Evolutionary conservation across 2,888 invertebrate species (phyloP), one percentile per base, ranked within the genome.

Genomic region (Invenusta paracnida): DNA sequence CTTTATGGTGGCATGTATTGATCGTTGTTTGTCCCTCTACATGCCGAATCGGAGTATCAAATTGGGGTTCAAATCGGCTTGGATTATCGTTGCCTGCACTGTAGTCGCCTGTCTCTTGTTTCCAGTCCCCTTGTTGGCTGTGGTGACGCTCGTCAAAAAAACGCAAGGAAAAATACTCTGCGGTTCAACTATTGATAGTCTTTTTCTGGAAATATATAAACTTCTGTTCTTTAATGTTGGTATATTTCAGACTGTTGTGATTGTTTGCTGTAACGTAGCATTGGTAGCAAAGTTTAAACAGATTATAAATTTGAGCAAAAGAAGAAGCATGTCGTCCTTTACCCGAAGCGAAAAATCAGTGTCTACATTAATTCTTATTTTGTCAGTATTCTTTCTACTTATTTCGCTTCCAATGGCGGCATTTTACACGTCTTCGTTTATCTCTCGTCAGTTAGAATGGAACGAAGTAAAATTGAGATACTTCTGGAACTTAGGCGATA

Each of bases 381-480:
- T 86, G 85, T 86, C 85, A 11, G 27, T 29, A 0, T 86, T 86
- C 23, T 30, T 86, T 29, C 29, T 86, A 13, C 25, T 86, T 23
- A 27, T 31, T n/a, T 86, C 86, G 27, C 25, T 86, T 25, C 86
- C 86, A 17, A 86, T 86, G 81, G 29, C 27, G 25, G 29, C 86
- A 5, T 27, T 29, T 13, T 86, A 86, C 67, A 67, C 30, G 25
- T 73, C 66, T 25, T 86, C 86, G 5, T 67, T 86, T 48, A 25
- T 28, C 23, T 25, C 48, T 1, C 67, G 67, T 1, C 11, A 25
- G 17, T 48, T 23, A 25, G 67, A 25, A n/a, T 5, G 82, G 28
- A 27, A 30, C 27, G 82, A 29, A 17, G 27, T 30, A n/a, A 17
- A n/a, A 2, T 30, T 67, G 25, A 30, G 25, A 23, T 29, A 29